These are phyloP conservation scores for Hyles vespertilio DNA, from an alignment of 1,140 invertebrate genomes.

Conservation along the genomic window DNA sequence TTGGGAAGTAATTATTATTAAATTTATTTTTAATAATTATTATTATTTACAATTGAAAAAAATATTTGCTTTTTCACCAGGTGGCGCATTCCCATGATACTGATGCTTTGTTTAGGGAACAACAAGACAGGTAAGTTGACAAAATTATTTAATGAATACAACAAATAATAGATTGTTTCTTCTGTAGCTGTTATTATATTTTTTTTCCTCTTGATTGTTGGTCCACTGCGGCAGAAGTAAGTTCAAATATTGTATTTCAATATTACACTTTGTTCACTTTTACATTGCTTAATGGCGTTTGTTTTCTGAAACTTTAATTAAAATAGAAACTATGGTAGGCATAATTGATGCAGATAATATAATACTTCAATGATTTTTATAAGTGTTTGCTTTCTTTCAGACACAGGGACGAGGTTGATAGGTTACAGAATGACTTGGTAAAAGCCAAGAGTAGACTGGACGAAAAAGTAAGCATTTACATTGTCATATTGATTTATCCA, in stretches of 20 bases:
- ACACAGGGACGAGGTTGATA: slow-evolving; percentile 67
- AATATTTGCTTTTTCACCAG: slow-evolving; percentile 21
- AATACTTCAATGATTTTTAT: neutral
- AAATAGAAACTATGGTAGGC: no score
- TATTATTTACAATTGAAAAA: no score
- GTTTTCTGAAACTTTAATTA: no score
- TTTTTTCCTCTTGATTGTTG: no score
- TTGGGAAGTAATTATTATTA: neutral
- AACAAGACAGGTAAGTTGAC: slow-evolving; percentile 61
- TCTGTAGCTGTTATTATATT: no score
- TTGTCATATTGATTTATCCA: slow-evolving; percentile 3
- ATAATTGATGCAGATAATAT: no score
- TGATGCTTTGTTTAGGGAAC: slow-evolving; percentile 68
- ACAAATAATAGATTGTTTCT: no score
- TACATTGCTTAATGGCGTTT: no score
- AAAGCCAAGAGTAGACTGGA: slow-evolving; percentile 64
- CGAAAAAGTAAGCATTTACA: slow-evolving; percentile 51
- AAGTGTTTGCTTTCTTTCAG: slow-evolving; percentile 38
- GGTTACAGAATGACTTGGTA: slow-evolving; percentile 64
- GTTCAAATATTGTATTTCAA: no score
- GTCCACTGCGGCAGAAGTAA: no score
- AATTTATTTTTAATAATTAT: neutral
- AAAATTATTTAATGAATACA: neutral
- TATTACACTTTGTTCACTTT: no score
- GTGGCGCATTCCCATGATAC: slow-evolving; percentile 63